Conservation (phyloP, 2,888 invertebrate genomes). For the Clitarchus hookeri region DNA sequence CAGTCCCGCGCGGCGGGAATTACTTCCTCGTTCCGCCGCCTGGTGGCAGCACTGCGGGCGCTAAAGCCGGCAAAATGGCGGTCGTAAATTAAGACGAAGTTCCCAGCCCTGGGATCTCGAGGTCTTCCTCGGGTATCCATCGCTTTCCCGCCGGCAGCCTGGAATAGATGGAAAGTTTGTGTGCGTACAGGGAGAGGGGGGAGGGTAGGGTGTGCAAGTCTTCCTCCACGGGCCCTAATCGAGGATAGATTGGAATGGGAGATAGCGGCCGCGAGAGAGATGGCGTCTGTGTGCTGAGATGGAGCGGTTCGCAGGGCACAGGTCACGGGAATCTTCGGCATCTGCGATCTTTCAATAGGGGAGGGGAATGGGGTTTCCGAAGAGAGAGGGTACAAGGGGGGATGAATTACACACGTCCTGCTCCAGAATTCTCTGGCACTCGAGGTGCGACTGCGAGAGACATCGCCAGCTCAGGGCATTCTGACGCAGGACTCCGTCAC, state of each 20-base stretch:
- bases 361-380: not conserved
- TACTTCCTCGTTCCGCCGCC: slow-evolving; percentile 37
- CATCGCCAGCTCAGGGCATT: not conserved
- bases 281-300: not conserved
- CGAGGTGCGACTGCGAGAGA: not conserved
- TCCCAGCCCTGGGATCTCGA: not conserved
- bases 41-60: not conserved
- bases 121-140: not conserved
- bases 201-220: not conserved
- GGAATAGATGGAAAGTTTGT: not conserved
- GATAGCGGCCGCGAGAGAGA: not conserved
- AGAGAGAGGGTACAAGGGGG: not conserved
- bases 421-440: not conserved
- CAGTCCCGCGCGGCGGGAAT: slow-evolving; percentile 26
- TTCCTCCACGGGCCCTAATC: slow-evolving; percentile 37
- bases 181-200: not conserved
- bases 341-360: not conserved
- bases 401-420: not conserved
- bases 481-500: not conserved
- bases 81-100: slow-evolving; percentile 34
- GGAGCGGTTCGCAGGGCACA: not conserved
- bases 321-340: not conserved
- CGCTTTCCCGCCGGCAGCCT: not conserved
- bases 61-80: slow-evolving; percentile 37
- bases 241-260: slow-evolving; percentile 33